Conservation (phyloP, 2,113 vertebrate species). For the Nothobranchius furzeri region DNA sequence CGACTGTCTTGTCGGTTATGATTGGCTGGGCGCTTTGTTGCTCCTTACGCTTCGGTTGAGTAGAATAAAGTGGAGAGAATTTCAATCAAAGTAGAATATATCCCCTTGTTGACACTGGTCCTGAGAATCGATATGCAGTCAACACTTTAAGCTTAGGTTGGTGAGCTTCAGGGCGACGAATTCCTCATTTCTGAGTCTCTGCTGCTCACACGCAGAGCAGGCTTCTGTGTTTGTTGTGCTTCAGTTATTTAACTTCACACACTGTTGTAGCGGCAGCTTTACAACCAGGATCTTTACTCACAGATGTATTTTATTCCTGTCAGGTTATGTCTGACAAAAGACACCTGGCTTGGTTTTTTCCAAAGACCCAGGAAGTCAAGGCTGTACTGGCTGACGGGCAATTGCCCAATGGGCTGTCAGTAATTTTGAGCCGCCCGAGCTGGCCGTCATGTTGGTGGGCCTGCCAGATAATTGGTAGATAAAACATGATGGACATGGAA, state of each 20-base stretch:
- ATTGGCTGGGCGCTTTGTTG: conserved; percentile 72
- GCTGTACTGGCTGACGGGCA: no score
- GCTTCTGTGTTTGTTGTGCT: conserved; percentile 33
- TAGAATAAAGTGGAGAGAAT: conserved; percentile 72
- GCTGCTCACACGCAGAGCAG: conserved; percentile 37
- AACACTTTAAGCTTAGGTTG: conserved; percentile 65
- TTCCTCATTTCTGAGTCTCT: conserved; percentile 53
- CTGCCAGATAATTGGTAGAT: no score
- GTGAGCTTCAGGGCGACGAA: conserved; percentile 52
- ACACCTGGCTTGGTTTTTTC: neutral
- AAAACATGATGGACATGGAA: no score
- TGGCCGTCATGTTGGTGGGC: no score
- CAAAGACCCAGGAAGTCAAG: no score
- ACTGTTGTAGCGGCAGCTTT: conserved; percentile 14
- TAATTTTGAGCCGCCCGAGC: no score
- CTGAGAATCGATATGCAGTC: conserved; percentile 69
- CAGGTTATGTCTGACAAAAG: neutral
- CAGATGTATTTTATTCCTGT: neutral
- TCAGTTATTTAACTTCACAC: conserved; percentile 30
- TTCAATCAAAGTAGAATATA: conserved; percentile 72
- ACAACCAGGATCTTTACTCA: conserved; percentile 13
- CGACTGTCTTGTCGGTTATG: conserved; percentile 66
- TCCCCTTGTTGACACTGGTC: conserved; percentile 65
- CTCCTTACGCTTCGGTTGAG: conserved; percentile 56
- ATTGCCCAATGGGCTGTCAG: no score